Conservation (phyloP, 2,797 vertebrate species). For the Ispidina lecontei region DNA sequence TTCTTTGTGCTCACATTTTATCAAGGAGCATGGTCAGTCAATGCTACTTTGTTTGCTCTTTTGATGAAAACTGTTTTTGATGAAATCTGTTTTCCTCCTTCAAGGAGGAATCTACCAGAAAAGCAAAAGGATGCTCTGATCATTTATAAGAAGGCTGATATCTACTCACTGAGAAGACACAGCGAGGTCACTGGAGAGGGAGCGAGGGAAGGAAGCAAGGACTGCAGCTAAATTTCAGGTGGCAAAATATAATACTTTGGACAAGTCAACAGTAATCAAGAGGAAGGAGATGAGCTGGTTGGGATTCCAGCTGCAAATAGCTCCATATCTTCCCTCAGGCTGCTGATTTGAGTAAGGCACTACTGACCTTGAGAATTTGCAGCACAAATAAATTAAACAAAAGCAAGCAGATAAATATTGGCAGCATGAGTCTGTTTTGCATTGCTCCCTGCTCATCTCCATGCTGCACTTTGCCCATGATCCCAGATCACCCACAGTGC, state of each 20-base stretch:
- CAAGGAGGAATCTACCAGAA: not conserved
- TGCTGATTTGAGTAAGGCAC: not conserved
- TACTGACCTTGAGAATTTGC: not conserved
- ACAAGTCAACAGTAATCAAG: not conserved
- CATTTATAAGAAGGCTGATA: not conserved
- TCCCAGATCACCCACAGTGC: not conserved
- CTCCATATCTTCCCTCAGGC: not conserved
- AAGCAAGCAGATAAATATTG: not conserved
- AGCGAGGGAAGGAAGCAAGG: not conserved
- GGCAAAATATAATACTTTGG: not conserved
- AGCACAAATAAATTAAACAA: not conserved
- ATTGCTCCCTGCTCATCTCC: not conserved
- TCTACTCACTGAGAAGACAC: not conserved
- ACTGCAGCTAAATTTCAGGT: not conserved
- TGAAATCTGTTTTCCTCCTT: not conserved
- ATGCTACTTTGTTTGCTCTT: not conserved
- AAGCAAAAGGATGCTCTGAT: not conserved
- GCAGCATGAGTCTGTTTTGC: not conserved
- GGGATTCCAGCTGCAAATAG: not conserved
- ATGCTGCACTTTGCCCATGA: not conserved
- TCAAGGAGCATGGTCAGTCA: not conserved
- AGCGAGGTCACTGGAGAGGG: not conserved
- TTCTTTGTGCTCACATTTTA: slow-evolving; percentile 19
- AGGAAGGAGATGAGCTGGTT: not conserved
- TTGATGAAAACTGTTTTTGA: not conserved